A percentile compares a stretch with the other conserved stretches of the same genome.
These are phyloP conservation scores for Scleropages formosus DNA, from an alignment of 2,797 vertebrate species.

Conservation along the genomic window DNA sequence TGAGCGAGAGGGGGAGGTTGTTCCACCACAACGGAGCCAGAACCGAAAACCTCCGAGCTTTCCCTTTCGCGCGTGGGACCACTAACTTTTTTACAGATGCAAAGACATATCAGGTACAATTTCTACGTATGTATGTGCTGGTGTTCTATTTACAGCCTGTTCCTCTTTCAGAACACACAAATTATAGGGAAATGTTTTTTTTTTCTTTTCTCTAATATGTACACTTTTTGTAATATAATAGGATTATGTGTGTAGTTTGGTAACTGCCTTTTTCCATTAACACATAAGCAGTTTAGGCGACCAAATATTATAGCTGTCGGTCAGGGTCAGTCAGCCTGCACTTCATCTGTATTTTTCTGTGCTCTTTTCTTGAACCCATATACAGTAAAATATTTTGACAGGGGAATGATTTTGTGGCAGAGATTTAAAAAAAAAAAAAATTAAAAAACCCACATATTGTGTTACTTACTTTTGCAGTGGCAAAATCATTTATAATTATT, in stretches of 20 bases:
- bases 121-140: too few species aligned
- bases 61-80: background rate
- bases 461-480: background rate
- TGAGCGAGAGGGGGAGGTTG: too few species aligned
- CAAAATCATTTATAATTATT: constrained; percentile 20
- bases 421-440: too few species aligned
- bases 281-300: background rate
- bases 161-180: too few species aligned
- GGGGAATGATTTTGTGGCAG: background rate
- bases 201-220: too few species aligned
- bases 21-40: too few species aligned
- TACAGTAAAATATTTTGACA: background rate
- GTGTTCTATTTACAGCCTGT: too few species aligned
- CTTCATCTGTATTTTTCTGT: background rate
- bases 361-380: background rate
- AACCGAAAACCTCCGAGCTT: too few species aligned
- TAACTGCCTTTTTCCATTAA: too few species aligned
- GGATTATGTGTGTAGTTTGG: background rate
- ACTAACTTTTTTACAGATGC: background rate
- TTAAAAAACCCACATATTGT: background rate
- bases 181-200: too few species aligned
- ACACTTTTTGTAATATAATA: too few species aligned
- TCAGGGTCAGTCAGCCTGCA: background rate
- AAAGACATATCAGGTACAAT: too few species aligned
- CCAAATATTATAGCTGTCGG: background rate